Conservation (phyloP, 2,797 vertebrate genomes). For the Tauraco hartlaubi region DNA sequence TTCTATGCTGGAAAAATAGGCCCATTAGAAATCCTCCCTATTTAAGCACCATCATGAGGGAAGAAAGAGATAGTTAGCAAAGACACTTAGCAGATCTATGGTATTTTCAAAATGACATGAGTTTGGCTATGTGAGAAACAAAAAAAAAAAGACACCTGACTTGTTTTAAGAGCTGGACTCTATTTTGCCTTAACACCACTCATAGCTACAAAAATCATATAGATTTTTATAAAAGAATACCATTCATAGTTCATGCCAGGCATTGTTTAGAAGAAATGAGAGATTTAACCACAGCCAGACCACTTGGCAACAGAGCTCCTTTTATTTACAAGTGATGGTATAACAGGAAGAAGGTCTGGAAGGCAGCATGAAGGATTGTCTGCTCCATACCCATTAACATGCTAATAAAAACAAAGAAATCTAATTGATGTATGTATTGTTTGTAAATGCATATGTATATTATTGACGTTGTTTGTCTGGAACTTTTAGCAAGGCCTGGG, state of each 20-base stretch:
- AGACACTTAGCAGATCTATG: background rate
- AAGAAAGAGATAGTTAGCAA: background rate
- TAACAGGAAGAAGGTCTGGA: background rate
- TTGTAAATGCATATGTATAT: background rate
- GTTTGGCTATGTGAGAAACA: background rate
- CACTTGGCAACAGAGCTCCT: background rate
- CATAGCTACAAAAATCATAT: background rate
- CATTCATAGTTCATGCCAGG: background rate
- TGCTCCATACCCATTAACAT: background rate
- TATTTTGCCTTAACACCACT: background rate
- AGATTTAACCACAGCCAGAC: background rate
- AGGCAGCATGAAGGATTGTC: background rate
- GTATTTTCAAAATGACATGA: background rate
- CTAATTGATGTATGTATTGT: background rate
- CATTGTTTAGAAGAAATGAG: background rate
- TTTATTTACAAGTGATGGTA: background rate
- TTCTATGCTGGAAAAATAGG: background rate
- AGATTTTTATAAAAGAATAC: background rate
- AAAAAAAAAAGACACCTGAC: fast-evolving
- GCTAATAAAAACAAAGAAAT: background rate
- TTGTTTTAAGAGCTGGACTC: background rate
- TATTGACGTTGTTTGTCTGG: background rate
- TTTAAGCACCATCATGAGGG: background rate
- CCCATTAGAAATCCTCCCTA: background rate
- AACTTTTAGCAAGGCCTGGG: background rate